Evolutionary conservation across 2,113 vertebrate species (phyloP).

Genomic region (Entelurus aequoreus): DNA sequence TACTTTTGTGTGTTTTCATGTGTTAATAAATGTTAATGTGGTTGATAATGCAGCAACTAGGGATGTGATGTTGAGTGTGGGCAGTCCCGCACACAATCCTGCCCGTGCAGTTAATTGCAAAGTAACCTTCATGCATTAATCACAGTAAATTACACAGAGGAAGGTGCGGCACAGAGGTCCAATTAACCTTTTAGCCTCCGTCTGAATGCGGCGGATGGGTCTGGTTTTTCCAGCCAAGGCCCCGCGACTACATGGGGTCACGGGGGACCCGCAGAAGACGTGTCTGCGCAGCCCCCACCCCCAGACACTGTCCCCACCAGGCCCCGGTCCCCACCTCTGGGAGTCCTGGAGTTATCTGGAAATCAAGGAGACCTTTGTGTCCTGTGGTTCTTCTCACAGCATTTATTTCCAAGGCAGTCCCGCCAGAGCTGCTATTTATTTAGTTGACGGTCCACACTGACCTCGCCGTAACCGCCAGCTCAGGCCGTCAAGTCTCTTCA

Average conservation of each 20-base stretch:
- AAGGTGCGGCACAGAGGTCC: conserved; percentile 66
- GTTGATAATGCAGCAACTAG: conserved; percentile 1
- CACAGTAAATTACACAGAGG: conserved; percentile 76
- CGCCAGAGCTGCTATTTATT: conserved; percentile 46
- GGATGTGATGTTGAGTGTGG: conserved; percentile 5
- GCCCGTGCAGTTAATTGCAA: conserved; percentile 71
- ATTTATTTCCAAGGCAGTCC: conserved; percentile 37
- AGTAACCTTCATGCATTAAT: conserved; percentile 73
- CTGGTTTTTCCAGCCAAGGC: conserved; percentile 52
- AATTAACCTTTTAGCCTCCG: conserved; percentile 74
- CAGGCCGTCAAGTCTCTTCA: conserved; percentile 14
- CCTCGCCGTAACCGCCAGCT: conserved; percentile 32
- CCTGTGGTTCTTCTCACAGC: conserved; percentile 39
- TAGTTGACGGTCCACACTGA: conserved; percentile 39
- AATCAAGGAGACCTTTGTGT: conserved; percentile 59
- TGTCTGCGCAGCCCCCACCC: conserved; percentile 14
- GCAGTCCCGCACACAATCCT: conserved; percentile 20
- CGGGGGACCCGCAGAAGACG: conserved; percentile 38
- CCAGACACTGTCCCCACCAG: conserved; percentile 26
- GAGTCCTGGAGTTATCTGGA: conserved; percentile 46
- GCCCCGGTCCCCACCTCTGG: conserved; percentile 32
- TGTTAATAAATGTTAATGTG: too few species aligned
- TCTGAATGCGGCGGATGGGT: conserved; percentile 52
- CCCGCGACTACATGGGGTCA: conserved; percentile 52
- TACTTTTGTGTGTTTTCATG: too few species aligned